Percentiles rank a stretch among this genome's conserved stretches.
Conservation (phyloP, 2,797 vertebrate genomes). For the Lithobates sylvaticus region DNA sequence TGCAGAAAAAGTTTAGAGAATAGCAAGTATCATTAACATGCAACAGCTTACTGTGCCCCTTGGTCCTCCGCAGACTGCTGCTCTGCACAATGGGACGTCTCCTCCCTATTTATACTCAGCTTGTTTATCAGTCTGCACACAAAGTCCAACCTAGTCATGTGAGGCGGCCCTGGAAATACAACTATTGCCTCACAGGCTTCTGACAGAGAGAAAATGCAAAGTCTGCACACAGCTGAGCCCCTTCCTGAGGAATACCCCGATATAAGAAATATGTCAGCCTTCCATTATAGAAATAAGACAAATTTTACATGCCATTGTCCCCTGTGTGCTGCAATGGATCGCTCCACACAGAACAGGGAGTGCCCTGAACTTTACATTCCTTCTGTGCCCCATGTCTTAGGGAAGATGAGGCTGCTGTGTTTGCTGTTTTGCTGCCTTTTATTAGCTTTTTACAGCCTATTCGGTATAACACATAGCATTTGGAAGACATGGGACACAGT, state of each 20-base stretch:
- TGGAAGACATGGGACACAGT: too few relatives aligned
- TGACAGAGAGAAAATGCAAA: too few relatives aligned
- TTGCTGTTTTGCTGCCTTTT: neutral
- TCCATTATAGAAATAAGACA: neutral
- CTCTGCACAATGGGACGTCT: neutral
- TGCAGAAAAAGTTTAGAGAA: neutral
- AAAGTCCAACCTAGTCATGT: slow-evolving; percentile 32
- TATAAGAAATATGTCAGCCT: neutral
- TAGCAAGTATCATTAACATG: slow-evolving; percentile 6
- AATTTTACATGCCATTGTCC: neutral
- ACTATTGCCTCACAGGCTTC: neutral
- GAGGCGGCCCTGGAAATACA: neutral
- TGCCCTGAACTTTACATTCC: neutral
- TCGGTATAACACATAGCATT: neutral
- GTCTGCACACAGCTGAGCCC: neutral
- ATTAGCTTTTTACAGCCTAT: neutral
- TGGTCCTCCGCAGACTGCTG: slow-evolving; percentile 42
- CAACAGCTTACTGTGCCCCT: slow-evolving; percentile 40
- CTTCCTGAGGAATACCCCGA: neutral
- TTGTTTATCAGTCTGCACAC: slow-evolving; percentile 48
- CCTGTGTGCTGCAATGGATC: slow-evolving; percentile 35
- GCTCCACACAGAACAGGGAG: slow-evolving; percentile 20
- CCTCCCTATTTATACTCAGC: slow-evolving; percentile 53
- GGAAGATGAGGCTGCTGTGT: slow-evolving; percentile 24
- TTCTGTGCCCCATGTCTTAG: slow-evolving; percentile 15